A percentile compares a stretch with the other conserved stretches of the same genome.
These are phyloP conservation scores for Hyphantria cunea DNA, from an alignment of 1,140 invertebrate genomes.

Conservation along the genomic window DNA sequence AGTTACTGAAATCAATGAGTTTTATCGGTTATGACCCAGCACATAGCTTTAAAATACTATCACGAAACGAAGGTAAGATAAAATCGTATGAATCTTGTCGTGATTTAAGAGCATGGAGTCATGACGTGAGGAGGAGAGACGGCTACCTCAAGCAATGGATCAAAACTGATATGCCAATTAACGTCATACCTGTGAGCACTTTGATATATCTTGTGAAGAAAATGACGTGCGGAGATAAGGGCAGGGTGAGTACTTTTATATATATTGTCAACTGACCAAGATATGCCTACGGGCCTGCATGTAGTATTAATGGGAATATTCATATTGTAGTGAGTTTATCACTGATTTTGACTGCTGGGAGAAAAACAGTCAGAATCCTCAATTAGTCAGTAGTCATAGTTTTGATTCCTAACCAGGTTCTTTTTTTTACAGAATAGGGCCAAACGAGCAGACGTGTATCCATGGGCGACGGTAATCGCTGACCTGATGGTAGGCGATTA, in stretches of 20 bases:
- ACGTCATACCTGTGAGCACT: conserved; percentile 51
- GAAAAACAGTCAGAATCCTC: too few relatives aligned
- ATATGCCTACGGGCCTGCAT: too few relatives aligned
- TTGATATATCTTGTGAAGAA: conserved; percentile 47
- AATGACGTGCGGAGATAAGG: conserved; percentile 55
- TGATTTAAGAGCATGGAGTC: conserved; percentile 72
- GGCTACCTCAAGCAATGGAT: conserved; percentile 71
- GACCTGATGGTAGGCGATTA: too few relatives aligned
- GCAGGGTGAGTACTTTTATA: conserved; percentile 42
- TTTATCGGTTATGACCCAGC: conserved; percentile 16
- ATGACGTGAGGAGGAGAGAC: conserved; percentile 49
- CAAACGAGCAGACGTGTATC: too few relatives aligned
- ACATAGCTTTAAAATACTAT: conserved; percentile 36
- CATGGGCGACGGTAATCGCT: too few relatives aligned
- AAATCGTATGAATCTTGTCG: conserved; percentile 67
- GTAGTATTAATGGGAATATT: too few relatives aligned
- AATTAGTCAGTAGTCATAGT: too few relatives aligned
- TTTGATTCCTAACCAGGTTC: too few relatives aligned
- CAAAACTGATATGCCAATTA: conserved; percentile 65
- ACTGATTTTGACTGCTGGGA: too few relatives aligned
- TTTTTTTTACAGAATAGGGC: too few relatives aligned
- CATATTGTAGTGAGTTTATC: too few relatives aligned
- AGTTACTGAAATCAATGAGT: conserved; percentile 50
- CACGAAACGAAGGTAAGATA: conserved; percentile 69
- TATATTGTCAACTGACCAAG: not conserved